Evolutionary conservation across 1,140 invertebrate genomes (phyloP).

Genomic region (Campoletis sonorensis): DNA sequence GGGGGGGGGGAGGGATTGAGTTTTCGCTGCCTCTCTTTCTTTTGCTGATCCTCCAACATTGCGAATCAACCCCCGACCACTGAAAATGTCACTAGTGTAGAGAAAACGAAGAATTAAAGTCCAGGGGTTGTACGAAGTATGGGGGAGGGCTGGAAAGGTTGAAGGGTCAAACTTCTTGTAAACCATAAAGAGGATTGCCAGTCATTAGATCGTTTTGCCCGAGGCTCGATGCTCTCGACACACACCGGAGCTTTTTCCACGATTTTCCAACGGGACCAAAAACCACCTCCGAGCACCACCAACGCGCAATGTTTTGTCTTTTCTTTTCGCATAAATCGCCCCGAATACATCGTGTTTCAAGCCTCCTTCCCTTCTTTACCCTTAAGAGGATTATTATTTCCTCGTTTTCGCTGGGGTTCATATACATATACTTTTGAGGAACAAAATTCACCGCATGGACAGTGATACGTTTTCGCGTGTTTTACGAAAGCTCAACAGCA

Average conservation of each 20-base stretch:
- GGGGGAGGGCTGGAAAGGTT: conserved; percentile 8
- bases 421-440: background rate
- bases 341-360: background rate
- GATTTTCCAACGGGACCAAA: conserved; percentile 16
- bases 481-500: background rate
- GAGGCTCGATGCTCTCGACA: conserved; percentile 29
- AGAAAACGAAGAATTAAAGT: conserved; percentile 44
- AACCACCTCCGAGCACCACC: conserved; percentile 7
- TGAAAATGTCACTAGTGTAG: conserved; percentile 42
- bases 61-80: conserved; percentile 5
- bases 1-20: too few relatives aligned
- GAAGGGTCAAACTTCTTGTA: conserved; percentile 74
- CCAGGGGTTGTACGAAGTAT: background rate
- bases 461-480: conserved; percentile 31
- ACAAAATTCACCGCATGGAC: conserved; percentile 11
- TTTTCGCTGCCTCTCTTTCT: conserved; percentile 3
- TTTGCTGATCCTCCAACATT: conserved; percentile 24
- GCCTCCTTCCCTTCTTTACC: background rate
- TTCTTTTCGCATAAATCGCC: conserved; percentile 38
- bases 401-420: conserved; percentile 5
- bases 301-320: conserved; percentile 32
- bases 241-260: conserved; percentile 5
- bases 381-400: conserved; percentile 44
- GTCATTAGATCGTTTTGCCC: conserved; percentile 74
- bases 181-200: conserved; percentile 76